Conservation (phyloP, 2,888 invertebrate genomes). For the Erynnis tages region DNA sequence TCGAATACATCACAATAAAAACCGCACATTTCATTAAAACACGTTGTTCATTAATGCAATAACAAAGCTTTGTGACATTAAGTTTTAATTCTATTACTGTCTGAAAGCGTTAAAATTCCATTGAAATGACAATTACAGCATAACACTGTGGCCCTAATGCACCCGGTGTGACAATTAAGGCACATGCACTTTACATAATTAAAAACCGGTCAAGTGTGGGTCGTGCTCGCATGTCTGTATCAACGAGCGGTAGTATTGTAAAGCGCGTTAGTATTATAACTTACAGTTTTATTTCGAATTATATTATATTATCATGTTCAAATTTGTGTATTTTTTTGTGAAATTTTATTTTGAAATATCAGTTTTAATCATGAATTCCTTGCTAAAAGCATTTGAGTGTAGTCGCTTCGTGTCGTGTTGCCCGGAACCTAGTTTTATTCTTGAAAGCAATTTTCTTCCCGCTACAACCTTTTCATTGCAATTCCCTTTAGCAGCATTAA, state of each 20-base stretch:
- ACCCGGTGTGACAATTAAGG: too few species aligned
- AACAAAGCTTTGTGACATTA: conserved; percentile 1
- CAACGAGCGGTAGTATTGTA: too few species aligned
- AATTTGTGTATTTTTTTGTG: neutral
- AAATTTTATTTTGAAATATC: neutral
- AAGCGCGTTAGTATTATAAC: too few species aligned
- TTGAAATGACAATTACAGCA: too few species aligned
- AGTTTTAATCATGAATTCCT: conserved; percentile 15
- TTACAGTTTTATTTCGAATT: too few species aligned
- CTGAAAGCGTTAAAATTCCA: neutral
- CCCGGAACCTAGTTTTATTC: conserved; percentile 24
- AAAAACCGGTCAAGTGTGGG: too few species aligned
- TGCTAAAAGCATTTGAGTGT: conserved; percentile 27
- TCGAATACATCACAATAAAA: neutral
- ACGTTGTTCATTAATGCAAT: neutral
- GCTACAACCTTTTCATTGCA: conserved; percentile 26
- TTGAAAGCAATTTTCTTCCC: conserved; percentile 24
- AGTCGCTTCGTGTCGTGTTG: conserved; percentile 23
- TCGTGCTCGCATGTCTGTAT: too few species aligned
- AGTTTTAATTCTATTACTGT: neutral
- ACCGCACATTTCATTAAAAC: neutral
- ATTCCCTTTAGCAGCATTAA: conserved; percentile 24
- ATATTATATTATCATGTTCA: too few species aligned
- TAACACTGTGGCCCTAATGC: too few species aligned
- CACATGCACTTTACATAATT: too few species aligned